These are phyloP conservation scores for Spinus olivaceus DNA, from an alignment of 2,797 vertebrate genomes.

Conservation along the genomic window DNA sequence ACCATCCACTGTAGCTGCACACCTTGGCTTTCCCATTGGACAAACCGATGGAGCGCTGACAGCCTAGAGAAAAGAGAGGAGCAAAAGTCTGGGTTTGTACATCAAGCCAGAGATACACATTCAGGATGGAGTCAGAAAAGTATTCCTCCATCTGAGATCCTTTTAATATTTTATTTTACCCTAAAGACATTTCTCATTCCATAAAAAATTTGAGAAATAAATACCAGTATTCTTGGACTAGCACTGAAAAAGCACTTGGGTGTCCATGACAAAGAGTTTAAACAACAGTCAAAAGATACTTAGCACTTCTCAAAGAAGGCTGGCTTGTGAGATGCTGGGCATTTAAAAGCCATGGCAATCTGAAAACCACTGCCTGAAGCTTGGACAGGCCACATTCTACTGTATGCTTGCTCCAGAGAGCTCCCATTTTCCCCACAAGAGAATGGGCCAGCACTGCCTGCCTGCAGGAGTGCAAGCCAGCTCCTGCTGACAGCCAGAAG, in stretches of 20 bases:
- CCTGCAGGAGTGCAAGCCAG: neutral
- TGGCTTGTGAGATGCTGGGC: neutral
- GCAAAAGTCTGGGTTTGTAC: neutral
- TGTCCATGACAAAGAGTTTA: neutral
- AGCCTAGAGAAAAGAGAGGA: constrained; percentile 77
- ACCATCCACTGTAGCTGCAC: constrained; percentile 97
- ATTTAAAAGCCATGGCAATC: neutral
- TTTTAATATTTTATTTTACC: neutral
- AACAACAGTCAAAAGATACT: neutral
- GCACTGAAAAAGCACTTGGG: neutral
- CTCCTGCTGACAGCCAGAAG: neutral
- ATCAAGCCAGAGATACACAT: neutral
- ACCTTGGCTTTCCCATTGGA: constrained; percentile 93
- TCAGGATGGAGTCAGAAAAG: neutral
- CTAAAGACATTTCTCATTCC: neutral
- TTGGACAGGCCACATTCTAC: neutral
- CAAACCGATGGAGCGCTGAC: constrained; percentile 89
- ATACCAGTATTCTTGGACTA: neutral
- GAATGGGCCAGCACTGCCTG: neutral
- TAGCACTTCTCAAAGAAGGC: neutral
- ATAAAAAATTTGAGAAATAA: neutral
- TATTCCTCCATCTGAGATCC: neutral
- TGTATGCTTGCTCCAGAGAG: neutral
- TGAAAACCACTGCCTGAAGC: neutral
- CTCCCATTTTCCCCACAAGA: neutral